Percentiles rank a stretch among this genome's conserved stretches.
These are phyloP conservation scores for Flabesymbios commensalis DNA, from an alignment of 2,888 invertebrate species.

Conservation along the genomic window DNA sequence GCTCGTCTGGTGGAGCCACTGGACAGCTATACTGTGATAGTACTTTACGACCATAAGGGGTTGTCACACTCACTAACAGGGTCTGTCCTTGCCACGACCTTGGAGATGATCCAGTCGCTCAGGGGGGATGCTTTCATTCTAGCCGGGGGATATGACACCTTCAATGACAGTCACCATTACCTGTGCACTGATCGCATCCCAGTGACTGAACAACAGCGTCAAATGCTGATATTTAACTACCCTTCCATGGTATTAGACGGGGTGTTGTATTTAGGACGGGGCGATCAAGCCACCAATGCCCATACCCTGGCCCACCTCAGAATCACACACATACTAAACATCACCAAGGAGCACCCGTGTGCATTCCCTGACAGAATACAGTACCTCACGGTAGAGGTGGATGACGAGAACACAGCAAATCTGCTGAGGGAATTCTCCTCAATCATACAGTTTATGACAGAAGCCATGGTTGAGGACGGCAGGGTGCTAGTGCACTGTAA, in stretches of 20 bases:
- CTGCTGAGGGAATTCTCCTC: conserved; percentile 16
- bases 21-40: conserved; percentile 40
- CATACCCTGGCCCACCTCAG: conserved; percentile 40
- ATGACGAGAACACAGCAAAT: conserved; percentile 20
- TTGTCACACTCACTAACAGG: conserved; percentile 28
- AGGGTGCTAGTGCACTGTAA: conserved; percentile 50
- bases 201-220: conserved; percentile 17
- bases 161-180: conserved; percentile 38
- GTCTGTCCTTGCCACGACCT: conserved; percentile 21
- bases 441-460: conserved; percentile 25
- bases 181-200: conserved; percentile 33
- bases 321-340: conserved; percentile 49
- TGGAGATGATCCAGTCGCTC: conserved; percentile 5
- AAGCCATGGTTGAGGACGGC: conserved; percentile 31
- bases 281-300: conserved; percentile 48
- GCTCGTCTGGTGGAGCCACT: conserved; percentile 17
- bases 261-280: conserved; percentile 47
- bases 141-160: conserved; percentile 39
- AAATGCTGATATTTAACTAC: conserved; percentile 40
- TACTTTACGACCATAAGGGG: conserved; percentile 44
- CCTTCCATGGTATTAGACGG: conserved; percentile 49
- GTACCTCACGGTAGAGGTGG: conserved; percentile 15
- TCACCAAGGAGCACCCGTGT: conserved; percentile 33
- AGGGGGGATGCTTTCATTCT: conserved; percentile 38
- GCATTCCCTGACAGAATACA: conserved; percentile 14